Conservation (phyloP, 2,888 invertebrate species). For the Malacosoma neustria region DNA sequence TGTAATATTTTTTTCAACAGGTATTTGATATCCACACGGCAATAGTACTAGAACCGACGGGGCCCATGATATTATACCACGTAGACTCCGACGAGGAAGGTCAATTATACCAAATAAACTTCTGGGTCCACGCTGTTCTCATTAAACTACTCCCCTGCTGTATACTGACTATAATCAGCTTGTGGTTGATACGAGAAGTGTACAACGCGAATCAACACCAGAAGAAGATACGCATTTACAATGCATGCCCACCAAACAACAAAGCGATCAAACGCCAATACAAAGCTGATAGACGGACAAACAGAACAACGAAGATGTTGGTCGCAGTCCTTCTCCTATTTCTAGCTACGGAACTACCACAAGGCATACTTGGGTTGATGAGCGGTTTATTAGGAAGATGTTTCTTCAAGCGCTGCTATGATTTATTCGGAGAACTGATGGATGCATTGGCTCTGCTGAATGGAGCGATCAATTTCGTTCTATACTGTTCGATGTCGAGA, state of each 20-base stretch:
- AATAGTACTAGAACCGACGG: conserved; percentile 63
- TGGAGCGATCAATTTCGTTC: conserved; percentile 94
- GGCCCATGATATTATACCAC: conserved; percentile 60
- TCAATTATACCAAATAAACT: conserved; percentile 80
- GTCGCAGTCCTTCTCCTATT: conserved; percentile 91
- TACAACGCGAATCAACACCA: conserved; percentile 82
- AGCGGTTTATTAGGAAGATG: conserved; percentile 72
- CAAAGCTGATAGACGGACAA: conserved; percentile 65
- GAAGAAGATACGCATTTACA: conserved; percentile 71
- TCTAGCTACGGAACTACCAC: conserved; percentile 91
- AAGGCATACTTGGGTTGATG: conserved; percentile 76
- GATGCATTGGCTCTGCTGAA: conserved; percentile 93
- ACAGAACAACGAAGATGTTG: conserved; percentile 92
- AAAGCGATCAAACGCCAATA: conserved; percentile 51
- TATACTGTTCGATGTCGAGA: conserved; percentile 95
- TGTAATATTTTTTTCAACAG: conserved; percentile 26
- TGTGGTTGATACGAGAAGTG: conserved; percentile 81
- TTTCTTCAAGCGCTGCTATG: conserved; percentile 88
- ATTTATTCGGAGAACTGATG: conserved; percentile 88
- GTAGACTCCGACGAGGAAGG: conserved; percentile 74
- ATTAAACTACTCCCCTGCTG: conserved; percentile 87
- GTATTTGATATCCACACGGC: conserved; percentile 68
- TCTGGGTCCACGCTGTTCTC: conserved; percentile 87
- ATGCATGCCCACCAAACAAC: conserved; percentile 51
- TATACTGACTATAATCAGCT: conserved; percentile 82